phyloP scores from a whole-genome alignment of 2,113 vertebrate species.

The Tautogolabrus adspersus region DNA sequence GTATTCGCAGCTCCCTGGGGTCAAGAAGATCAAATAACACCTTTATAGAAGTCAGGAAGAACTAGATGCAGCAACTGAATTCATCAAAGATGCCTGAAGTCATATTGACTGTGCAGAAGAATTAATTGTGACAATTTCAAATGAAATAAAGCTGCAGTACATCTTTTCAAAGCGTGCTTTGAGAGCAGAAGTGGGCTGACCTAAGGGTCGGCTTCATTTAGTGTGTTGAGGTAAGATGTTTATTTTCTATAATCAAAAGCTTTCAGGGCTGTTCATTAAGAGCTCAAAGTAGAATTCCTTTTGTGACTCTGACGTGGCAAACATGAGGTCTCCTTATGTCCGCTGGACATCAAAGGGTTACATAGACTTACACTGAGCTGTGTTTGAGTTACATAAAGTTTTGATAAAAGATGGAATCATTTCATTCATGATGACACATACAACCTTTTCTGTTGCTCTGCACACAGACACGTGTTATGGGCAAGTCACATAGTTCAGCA shows the following conservation, averaged over 20 bases:
- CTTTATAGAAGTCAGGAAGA: neutral
- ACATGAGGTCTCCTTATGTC: slow-evolving; percentile 40
- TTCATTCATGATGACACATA: too few relatives aligned
- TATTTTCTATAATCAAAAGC: slow-evolving; percentile 54
- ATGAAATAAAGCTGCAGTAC: slow-evolving; percentile 10
- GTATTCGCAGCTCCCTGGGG: neutral
- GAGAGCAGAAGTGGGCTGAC: neutral
- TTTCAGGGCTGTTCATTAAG: slow-evolving; percentile 11
- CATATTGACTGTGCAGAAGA: neutral
- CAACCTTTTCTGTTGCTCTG: too few relatives aligned
- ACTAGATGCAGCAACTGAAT: neutral
- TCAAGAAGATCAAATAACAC: neutral
- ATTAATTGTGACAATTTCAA: neutral
- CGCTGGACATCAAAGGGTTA: neutral
- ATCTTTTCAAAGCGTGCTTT: neutral
- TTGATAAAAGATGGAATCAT: too few relatives aligned
- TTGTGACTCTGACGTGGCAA: slow-evolving; percentile 19
- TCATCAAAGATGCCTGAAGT: neutral
- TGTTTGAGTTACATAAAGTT: neutral
- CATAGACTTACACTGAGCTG: neutral
- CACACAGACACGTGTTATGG: too few relatives aligned
- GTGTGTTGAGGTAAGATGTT: slow-evolving; percentile 44
- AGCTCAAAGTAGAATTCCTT: slow-evolving; percentile 12
- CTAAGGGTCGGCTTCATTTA: neutral
- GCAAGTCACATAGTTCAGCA: too few relatives aligned